Evolutionary conservation across 2,113 vertebrate genomes (phyloP).

Genomic region (Aplodontia rufa): DNA sequence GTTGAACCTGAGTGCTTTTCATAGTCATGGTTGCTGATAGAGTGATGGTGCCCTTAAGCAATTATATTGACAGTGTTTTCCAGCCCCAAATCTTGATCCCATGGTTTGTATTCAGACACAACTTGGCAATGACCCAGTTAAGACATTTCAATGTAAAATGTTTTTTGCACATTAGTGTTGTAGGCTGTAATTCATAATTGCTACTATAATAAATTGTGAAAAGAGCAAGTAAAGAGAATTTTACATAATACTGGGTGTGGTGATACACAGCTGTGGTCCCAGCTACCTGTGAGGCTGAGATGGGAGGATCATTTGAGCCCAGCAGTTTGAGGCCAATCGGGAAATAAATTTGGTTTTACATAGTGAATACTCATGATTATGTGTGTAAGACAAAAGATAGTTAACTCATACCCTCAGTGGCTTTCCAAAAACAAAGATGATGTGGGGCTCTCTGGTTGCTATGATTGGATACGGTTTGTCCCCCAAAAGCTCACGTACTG

Average conservation of each 20-base stretch:
- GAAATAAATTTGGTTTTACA: too few species aligned
- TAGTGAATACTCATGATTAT: conserved; percentile 2
- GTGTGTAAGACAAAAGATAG: not conserved
- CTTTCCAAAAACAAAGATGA: not conserved
- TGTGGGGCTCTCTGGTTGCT: not conserved
- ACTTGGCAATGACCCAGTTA: not conserved
- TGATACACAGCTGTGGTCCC: not conserved
- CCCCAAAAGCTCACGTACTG: not conserved
- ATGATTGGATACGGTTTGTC: not conserved
- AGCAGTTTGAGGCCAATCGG: not conserved
- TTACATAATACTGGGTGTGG: not conserved
- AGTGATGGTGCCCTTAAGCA: not conserved
- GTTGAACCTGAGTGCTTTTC: not conserved
- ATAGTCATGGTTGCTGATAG: not conserved
- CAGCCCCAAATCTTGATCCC: not conserved
- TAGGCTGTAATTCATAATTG: not conserved
- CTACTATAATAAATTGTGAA: conserved; percentile 1
- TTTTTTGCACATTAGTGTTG: not conserved
- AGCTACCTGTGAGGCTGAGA: not conserved
- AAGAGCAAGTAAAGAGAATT: conserved; percentile 25
- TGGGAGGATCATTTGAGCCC: not conserved
- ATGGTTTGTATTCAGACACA: not conserved
- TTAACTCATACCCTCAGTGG: not conserved
- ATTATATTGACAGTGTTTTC: not conserved
- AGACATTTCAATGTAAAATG: not conserved